A percentile compares a stretch with the other conserved stretches of the same genome.
Evolutionary conservation across 2,888 invertebrate species (phyloP).

Genomic region (Sinodicranocentrus sp.): DNA sequence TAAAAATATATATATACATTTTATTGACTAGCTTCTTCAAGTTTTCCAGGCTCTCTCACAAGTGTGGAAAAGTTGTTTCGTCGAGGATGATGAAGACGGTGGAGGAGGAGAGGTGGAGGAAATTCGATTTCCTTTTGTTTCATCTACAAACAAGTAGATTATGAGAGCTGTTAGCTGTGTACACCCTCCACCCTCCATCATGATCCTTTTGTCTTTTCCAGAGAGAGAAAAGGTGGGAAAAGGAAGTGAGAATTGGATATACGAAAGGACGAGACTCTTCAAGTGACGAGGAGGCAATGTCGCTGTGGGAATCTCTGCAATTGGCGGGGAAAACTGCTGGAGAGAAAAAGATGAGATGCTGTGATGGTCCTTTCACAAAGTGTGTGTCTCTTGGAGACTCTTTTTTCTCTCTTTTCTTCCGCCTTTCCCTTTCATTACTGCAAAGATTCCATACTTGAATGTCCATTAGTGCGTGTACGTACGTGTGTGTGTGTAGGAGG

Average conservation of each 20-base stretch:
- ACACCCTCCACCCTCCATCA: background rate
- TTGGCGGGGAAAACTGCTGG: too few relatives aligned
- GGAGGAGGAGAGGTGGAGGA: conserved; percentile 31
- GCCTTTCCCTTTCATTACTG: background rate
- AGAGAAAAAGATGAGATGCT: conserved; percentile 8
- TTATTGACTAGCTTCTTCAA: too few relatives aligned
- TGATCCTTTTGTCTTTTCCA: background rate
- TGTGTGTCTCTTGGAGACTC: background rate
- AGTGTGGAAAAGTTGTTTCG: background rate
- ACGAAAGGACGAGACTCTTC: conserved; percentile 11
- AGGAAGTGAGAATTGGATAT: background rate
- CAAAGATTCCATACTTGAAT: background rate
- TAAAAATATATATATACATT: too few relatives aligned
- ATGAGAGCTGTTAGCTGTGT: conserved; percentile 31
- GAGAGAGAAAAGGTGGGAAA: conserved; percentile 1
- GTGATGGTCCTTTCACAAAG: background rate
- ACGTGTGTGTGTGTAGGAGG: too few relatives aligned
- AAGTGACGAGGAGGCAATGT: conserved; percentile 1
- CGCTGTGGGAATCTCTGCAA: conserved; percentile 29
- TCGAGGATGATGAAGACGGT: conserved; percentile 8
- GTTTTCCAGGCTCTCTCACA: background rate
- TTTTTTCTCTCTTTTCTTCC: background rate
- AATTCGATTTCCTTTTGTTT: conserved; percentile 63
- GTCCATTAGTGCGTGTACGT: background rate
- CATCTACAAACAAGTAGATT: conserved; percentile 53